Conservation (phyloP, 2,113 vertebrate genomes). For the Menura novaehollandiae region DNA sequence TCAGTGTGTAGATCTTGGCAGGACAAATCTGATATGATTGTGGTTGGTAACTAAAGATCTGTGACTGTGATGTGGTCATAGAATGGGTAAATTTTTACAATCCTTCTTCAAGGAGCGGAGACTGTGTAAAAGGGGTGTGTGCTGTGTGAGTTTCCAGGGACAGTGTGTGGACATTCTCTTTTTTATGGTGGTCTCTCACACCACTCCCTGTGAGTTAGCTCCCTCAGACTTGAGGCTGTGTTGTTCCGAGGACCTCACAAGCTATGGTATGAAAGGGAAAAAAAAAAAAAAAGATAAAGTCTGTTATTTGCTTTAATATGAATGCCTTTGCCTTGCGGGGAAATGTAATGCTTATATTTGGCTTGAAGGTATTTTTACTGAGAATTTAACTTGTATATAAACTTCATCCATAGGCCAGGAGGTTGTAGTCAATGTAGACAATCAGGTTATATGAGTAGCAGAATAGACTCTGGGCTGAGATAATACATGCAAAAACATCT, state of each 20-base stretch:
- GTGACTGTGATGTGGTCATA: background rate
- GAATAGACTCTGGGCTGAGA: background rate
- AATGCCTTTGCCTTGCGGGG: background rate
- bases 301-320: background rate
- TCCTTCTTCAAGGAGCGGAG: background rate
- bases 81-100: background rate
- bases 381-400: background rate
- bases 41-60: background rate
- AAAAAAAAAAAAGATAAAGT: background rate
- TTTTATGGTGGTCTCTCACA: background rate
- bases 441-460: background rate
- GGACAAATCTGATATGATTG: background rate
- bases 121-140: background rate
- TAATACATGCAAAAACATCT: background rate
- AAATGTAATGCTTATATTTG: background rate
- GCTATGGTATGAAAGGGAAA: background rate
- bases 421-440: background rate
- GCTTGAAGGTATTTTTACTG: background rate
- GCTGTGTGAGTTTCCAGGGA: background rate
- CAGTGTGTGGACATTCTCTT: rapidly evolving
- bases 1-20: background rate
- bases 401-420: background rate
- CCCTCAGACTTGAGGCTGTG: background rate
- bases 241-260: background rate
- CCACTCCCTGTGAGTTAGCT: background rate